Conservation (phyloP, 2,797 vertebrate genomes). For the Merluccius polli region DNA sequence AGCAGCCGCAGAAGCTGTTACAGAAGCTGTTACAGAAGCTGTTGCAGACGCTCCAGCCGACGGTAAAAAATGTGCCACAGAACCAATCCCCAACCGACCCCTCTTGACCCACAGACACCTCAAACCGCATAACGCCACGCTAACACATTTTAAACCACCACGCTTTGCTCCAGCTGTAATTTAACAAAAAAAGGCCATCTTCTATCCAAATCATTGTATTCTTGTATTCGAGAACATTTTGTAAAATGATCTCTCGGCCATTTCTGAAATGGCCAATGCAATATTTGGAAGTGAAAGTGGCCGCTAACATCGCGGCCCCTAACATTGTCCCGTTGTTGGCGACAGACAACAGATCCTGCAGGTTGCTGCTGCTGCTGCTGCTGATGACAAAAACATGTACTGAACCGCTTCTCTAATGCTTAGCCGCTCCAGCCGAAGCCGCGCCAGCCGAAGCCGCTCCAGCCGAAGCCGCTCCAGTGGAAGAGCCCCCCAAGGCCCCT, state of each 20-base stretch:
- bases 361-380: background rate
- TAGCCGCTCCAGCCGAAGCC: constrained; percentile 57
- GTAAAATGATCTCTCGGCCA: no score
- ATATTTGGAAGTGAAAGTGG: no score
- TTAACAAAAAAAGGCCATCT: background rate
- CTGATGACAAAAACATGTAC: background rate
- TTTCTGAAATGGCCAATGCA: no score
- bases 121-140: background rate
- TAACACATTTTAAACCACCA: background rate
- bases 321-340: background rate
- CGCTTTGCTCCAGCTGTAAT: background rate
- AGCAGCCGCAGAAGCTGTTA: background rate
- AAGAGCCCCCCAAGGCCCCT: constrained; percentile 65
- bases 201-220: background rate
- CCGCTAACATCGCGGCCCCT: background rate
- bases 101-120: constrained; percentile 12
- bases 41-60: background rate
- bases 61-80: background rate
- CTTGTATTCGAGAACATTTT: background rate
- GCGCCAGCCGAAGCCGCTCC: constrained; percentile 61
- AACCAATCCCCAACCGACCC: background rate
- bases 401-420: background rate
- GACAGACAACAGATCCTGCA: background rate
- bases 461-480: constrained; percentile 57
- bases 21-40: background rate